Conservation (phyloP, 2,888 invertebrate species). For the Axea sp. region DNA sequence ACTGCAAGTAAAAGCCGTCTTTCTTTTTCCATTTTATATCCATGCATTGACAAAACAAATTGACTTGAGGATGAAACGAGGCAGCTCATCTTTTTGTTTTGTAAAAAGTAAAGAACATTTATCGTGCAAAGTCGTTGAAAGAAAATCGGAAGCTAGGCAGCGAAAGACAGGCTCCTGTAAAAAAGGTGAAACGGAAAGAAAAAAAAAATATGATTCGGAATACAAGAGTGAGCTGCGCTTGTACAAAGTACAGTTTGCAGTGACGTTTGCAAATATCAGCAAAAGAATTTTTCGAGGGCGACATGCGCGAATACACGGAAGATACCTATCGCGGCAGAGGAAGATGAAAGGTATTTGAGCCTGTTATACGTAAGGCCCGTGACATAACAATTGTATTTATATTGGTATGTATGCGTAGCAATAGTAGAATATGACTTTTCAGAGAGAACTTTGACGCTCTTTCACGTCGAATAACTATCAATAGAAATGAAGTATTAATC, state of each 20-base stretch:
- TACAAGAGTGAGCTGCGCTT: constrained; percentile 2
- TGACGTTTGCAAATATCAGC: constrained; percentile 49
- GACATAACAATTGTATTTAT: constrained; percentile 10
- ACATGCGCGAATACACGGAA: constrained; percentile 1
- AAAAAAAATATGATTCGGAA: constrained; percentile 20
- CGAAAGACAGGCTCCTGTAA: constrained; percentile 8
- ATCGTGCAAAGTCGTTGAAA: constrained; percentile 42
- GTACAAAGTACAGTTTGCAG: constrained; percentile 28
- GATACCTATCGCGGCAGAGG: constrained; percentile 3
- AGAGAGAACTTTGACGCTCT: constrained; percentile 36
- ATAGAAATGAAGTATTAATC: constrained; percentile 35
- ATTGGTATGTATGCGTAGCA: neutral
- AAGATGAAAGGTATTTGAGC: constrained; percentile 24
- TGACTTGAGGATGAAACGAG: constrained; percentile 51
- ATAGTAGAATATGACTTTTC: constrained; percentile 6
- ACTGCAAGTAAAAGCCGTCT: constrained; percentile 14
- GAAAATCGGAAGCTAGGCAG: constrained; percentile 31
- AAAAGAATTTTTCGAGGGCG: constrained; percentile 36
- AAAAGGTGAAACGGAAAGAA: constrained; percentile 5
- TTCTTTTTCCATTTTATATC: constrained; percentile 32
- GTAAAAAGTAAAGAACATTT: constrained; percentile 30
- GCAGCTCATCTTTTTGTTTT: constrained; percentile 46
- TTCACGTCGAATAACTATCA: constrained; percentile 49
- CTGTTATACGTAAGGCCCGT: constrained; percentile 24
- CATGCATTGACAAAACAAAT: constrained; percentile 51